Conservation (phyloP, 2,113 vertebrate genomes). For the Corvus hawaiiensis region DNA sequence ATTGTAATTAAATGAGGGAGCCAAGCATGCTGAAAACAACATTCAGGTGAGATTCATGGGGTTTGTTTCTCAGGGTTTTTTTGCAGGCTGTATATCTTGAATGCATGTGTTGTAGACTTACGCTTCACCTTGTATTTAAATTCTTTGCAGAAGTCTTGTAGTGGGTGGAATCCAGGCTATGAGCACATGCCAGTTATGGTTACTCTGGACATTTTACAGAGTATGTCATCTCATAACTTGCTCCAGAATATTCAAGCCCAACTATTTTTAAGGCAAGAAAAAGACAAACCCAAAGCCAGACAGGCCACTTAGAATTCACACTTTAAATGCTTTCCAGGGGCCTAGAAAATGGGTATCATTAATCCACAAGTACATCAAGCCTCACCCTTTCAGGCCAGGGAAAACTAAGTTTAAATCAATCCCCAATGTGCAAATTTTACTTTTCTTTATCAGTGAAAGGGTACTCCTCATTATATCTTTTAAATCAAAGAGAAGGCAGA, state of each 20-base stretch:
- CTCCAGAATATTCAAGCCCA: background rate
- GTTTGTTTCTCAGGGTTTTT: background rate
- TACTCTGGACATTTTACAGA: background rate
- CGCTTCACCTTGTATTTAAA: background rate
- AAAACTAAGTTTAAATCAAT: background rate
- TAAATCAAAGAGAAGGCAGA: background rate
- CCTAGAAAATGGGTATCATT: background rate
- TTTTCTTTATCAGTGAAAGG: background rate
- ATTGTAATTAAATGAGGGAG: background rate
- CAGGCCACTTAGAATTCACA: background rate
- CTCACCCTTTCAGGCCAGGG: background rate
- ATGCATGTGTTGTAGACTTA: background rate
- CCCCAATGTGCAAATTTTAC: background rate
- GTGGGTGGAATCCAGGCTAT: background rate
- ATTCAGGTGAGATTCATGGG: background rate
- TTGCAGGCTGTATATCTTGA: background rate
- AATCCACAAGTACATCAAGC: background rate
- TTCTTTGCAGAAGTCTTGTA: background rate
- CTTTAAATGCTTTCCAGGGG: background rate
- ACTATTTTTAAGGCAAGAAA: background rate
- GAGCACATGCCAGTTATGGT: background rate
- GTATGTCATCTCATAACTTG: background rate
- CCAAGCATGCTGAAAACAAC: background rate
- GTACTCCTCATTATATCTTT: background rate
- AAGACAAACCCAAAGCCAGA: background rate